Evolutionary conservation across 2,888 invertebrate species (phyloP).

Genomic region (Pediacus dermestoides): DNA sequence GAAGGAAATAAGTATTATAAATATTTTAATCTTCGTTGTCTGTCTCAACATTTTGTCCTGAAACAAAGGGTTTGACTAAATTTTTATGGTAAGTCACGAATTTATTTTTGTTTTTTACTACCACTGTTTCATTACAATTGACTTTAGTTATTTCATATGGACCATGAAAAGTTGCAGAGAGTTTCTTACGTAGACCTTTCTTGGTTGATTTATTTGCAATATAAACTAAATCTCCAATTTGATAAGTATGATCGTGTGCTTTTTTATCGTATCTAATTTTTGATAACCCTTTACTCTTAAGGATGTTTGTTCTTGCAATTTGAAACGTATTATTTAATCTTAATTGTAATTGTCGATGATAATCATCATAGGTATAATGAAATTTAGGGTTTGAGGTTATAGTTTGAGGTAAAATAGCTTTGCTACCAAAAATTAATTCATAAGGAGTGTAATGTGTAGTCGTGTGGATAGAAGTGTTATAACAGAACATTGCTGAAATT

Average conservation of each 20-base stretch:
- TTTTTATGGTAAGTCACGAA: constrained; percentile 2
- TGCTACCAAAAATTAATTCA: constrained; percentile 32
- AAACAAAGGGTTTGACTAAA: constrained; percentile 5
- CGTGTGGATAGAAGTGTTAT: constrained; percentile 32
- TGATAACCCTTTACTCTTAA: not conserved
- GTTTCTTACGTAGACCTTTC: constrained; percentile 2
- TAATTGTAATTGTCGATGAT: not conserved
- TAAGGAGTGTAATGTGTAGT: constrained; percentile 32
- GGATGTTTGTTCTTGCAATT: constrained; percentile 2
- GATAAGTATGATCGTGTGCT: not conserved
- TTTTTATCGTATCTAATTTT: constrained; percentile 4
- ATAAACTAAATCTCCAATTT: constrained; percentile 5
- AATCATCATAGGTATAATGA: constrained; percentile 3
- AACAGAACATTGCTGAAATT: constrained; percentile 32
- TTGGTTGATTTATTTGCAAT: constrained; percentile 4
- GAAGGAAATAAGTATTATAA: no score
- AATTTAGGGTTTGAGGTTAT: not conserved
- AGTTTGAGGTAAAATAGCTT: constrained; percentile 22
- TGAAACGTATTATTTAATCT: constrained; percentile 2
- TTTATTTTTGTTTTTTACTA: constrained; percentile 4
- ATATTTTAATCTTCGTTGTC: no score
- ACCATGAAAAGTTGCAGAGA: constrained; percentile 1
- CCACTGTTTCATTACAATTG: not conserved
- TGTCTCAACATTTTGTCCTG: no score
- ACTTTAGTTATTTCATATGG: constrained; percentile 3